phyloP scores from a whole-genome alignment of 2,888 invertebrate species.

The Drosophila niveifrons region DNA sequence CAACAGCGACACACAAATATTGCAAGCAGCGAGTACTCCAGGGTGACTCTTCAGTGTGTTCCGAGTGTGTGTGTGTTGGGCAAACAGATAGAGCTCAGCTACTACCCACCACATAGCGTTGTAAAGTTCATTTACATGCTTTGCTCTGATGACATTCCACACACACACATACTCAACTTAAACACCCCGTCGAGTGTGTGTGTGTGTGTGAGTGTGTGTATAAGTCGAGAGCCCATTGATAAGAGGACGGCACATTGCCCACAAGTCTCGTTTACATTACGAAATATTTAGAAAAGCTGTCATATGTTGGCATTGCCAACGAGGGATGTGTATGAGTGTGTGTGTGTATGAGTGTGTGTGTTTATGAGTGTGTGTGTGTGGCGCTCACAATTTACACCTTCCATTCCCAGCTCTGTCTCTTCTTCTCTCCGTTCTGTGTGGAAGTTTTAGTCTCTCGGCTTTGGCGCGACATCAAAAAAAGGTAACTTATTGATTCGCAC shows the following conservation, averaged over 20 bases:
- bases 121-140: conserved; percentile 82
- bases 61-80: conserved; percentile 46
- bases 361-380: conserved; percentile 18
- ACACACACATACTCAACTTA: conserved; percentile 36
- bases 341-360: conserved; percentile 17
- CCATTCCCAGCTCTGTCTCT: neutral
- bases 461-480: conserved; percentile 51
- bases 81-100: conserved; percentile 43
- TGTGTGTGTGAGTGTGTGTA: conserved; percentile 23
- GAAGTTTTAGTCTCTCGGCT: conserved; percentile 10
- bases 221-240: conserved; percentile 69
- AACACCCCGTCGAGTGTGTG: conserved; percentile 42
- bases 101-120: conserved; percentile 61
- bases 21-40: conserved; percentile 37
- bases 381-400: conserved; percentile 44
- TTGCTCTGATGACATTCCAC: conserved; percentile 76
- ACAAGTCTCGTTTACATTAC: conserved; percentile 67
- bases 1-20: conserved; percentile 27
- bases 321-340: conserved; percentile 9
- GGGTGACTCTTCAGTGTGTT: conserved; percentile 52
- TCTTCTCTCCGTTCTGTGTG: conserved; percentile 17
- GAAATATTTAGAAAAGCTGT: conserved; percentile 72
- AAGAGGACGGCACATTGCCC: conserved; percentile 60
- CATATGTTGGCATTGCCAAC: conserved; percentile 32
- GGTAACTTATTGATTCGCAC: conserved; percentile 77